phyloP scores from a whole-genome alignment of 2,113 vertebrate genomes.

The Carassius auratus region DNA sequence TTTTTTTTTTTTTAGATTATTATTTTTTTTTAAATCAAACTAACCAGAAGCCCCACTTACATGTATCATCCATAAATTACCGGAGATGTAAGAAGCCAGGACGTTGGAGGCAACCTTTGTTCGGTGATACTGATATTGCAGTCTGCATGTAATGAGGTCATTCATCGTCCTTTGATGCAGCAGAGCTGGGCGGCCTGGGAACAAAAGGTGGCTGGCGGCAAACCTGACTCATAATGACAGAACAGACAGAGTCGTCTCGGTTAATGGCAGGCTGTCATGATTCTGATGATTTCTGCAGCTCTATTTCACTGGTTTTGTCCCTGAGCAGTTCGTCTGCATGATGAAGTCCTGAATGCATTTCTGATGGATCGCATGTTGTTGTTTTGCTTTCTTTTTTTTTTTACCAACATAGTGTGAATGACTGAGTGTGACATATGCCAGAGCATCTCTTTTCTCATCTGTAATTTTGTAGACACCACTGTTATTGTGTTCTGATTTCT shows the following conservation, averaged over 20 bases:
- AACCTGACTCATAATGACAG: conserved; percentile 58
- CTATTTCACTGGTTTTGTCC: conserved; percentile 55
- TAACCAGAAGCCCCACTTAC: conserved; percentile 43
- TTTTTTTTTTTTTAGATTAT: too few relatives aligned
- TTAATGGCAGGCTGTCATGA: conserved; percentile 59
- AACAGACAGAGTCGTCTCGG: conserved; percentile 51
- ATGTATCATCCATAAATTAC: conserved; percentile 54
- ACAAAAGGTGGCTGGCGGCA: conserved; percentile 59
- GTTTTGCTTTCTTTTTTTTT: not conserved
- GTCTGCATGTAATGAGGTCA: conserved; percentile 58
- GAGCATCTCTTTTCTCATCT: conserved; percentile 7
- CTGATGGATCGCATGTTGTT: conserved; percentile 48
- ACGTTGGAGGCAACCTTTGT: conserved; percentile 54
- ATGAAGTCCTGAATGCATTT: conserved; percentile 48
- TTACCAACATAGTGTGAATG: conserved; percentile 27
- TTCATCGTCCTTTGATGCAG: conserved; percentile 58
- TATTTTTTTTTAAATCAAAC: conserved; percentile 35
- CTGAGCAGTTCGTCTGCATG: conserved; percentile 51
- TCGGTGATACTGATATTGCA: conserved; percentile 58
- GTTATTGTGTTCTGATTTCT: not conserved
- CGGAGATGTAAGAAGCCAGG: conserved; percentile 45
- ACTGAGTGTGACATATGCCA: conserved; percentile 3
- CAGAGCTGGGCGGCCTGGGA: conserved; percentile 46
- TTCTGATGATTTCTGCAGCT: conserved; percentile 54
- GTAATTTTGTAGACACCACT: conserved; percentile 8